Evolutionary conservation across 1,140 invertebrate genomes (phyloP), one percentile per base, ranked within the genome.

Genomic region (Drosophila fuyamai): DNA sequence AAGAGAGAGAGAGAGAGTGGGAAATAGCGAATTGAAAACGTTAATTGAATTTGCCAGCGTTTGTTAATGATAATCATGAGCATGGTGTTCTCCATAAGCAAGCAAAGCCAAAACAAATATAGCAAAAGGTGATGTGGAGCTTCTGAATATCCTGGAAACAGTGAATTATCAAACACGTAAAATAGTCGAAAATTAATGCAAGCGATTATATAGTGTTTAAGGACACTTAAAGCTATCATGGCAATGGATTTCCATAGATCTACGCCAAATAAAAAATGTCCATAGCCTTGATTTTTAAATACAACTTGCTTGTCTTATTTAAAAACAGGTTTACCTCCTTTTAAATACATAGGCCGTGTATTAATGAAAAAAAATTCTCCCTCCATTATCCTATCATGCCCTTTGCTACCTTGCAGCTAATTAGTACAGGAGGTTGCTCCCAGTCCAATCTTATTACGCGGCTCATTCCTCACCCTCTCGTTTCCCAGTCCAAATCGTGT

Each of bases 11-110:
- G 48, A 8, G 38, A 27, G 43, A 36, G 27, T 16, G 7, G 38
- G 40, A 4, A 8, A 8, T 27, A 41, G 18, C 5, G 43, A 40
- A n/a, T 47, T 47, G 44, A 61, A 35, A 44, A 44, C 58, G 71
- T 60, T 89, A 89, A 89, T 89, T 90, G 66, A 89, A 89, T 81
- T 84, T 71, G 55, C 61, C 44, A 53, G 16, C 36, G 9, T 12
- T 50, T 51, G 32, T 36, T 66, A 47, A 62, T 63, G 63, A 62
- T 75, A 68, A 65, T 66, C 54, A 72, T 70, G 67, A 63, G 10
- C 44, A 67, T 70, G 32, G 43, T 68, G 36, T 50, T 59, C 53
- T 16, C 50, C 18, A 65, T 57, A 46, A 75, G 51, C 53, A 63
- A 43, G 68, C 48, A n/a, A 23, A 29, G 8, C 16, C 29, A 16